These are phyloP conservation scores for Drosophila melanica DNA, from an alignment of 1,140 invertebrate genomes.

Conservation along the genomic window DNA sequence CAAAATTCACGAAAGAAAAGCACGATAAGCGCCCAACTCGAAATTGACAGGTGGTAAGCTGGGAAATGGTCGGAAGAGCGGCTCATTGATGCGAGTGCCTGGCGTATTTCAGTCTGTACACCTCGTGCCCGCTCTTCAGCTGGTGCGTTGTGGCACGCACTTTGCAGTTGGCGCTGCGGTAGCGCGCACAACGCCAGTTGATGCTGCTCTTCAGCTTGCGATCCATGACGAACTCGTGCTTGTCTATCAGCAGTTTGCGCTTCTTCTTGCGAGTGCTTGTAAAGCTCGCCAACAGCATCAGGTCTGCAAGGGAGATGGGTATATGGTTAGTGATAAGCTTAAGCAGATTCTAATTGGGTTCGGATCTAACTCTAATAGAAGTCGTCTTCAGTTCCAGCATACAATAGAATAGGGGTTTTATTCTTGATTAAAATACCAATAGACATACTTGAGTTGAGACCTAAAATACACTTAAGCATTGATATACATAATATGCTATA, in stretches of 20 bases:
- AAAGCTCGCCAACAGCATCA: constrained; percentile 56
- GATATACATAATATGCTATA: too few relatives aligned
- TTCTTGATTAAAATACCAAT: background rate
- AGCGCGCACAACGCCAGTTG: constrained; percentile 81
- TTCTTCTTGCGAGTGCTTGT: constrained; percentile 74
- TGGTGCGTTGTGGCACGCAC: constrained; percentile 77
- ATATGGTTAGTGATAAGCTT: constrained; percentile 27
- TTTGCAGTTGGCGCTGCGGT: constrained; percentile 74
- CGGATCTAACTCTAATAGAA: background rate
- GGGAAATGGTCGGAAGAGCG: too few relatives aligned
- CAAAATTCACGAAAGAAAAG: too few relatives aligned
- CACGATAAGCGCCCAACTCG: too few relatives aligned
- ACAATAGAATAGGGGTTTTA: background rate
- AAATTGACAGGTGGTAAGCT: too few relatives aligned
- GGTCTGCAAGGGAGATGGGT: constrained; percentile 47
- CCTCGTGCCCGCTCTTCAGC: constrained; percentile 65
- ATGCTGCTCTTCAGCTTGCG: constrained; percentile 75
- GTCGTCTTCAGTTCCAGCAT: background rate
- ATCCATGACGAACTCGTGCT: constrained; percentile 77
- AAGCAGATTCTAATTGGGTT: too few relatives aligned
- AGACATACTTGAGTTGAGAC: background rate
- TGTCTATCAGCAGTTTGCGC: constrained; percentile 68
- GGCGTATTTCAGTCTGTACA: constrained; percentile 60
- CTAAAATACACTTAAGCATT: background rate
- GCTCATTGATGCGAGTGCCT: constrained; percentile 66